Evolutionary conservation across 2,113 vertebrate genomes (phyloP).

Genomic region (Stigmatopora nigra): DNA sequence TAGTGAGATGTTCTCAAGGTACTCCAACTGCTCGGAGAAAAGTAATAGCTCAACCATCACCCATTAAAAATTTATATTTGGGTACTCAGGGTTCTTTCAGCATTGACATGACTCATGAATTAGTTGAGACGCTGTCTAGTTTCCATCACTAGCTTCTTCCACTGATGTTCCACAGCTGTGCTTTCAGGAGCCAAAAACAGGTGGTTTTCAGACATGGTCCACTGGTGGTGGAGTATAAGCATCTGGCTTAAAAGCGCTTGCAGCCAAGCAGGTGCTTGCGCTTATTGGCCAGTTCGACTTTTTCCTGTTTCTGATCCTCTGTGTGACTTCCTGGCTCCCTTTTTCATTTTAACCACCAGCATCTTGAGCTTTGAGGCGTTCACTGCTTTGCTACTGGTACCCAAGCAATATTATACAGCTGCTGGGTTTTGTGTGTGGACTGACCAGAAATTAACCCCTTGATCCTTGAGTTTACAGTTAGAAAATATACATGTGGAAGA

Average conservation of each 20-base stretch:
- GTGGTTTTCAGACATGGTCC: background rate
- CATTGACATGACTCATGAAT: background rate
- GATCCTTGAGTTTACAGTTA: no score
- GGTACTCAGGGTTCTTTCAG: background rate
- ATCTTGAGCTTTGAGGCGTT: background rate
- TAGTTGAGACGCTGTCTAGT: slow-evolving; percentile 5
- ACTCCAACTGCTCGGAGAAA: background rate
- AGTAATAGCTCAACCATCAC: background rate
- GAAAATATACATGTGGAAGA: no score
- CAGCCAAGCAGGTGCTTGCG: slow-evolving; percentile 1
- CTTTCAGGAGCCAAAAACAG: background rate
- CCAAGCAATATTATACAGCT: background rate
- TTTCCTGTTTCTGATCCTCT: background rate
- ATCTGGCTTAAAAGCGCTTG: background rate
- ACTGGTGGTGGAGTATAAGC: background rate
- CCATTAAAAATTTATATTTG: background rate
- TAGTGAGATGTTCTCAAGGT: background rate
- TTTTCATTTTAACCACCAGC: background rate
- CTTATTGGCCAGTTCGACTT: background rate
- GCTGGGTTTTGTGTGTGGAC: background rate
- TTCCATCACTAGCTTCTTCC: slow-evolving; percentile 3
- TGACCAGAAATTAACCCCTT: background rate
- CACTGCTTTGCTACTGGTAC: background rate
- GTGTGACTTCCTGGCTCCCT: background rate
- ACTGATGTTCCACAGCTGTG: slow-evolving; percentile 1